These are phyloP conservation scores for Odontomyia ornata DNA, from an alignment of 2,888 invertebrate genomes.

Conservation along the genomic window DNA sequence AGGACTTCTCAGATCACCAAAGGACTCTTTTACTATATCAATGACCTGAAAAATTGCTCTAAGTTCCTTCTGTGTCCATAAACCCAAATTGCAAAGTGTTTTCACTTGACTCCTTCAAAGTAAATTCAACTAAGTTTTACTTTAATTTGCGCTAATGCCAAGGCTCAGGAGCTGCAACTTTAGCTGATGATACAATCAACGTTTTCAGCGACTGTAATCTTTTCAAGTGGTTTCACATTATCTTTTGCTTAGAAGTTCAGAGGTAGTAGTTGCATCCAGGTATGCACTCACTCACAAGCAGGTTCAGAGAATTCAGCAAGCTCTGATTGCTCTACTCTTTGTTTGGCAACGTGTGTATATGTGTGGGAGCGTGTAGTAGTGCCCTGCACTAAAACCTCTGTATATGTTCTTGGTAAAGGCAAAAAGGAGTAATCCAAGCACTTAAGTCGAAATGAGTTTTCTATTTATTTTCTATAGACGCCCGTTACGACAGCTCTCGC, in stretches of 20 bases:
- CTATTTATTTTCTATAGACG: constrained; percentile 35
- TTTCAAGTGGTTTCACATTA: constrained; percentile 38
- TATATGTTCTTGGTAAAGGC: constrained; percentile 31
- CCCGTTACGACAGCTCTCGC: neutral
- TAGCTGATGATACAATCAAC: constrained; percentile 32
- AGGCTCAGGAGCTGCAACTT: neutral
- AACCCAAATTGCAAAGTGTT: neutral
- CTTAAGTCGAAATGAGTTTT: constrained; percentile 44
- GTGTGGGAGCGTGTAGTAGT: neutral
- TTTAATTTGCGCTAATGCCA: constrained; percentile 1
- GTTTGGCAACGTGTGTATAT: neutral
- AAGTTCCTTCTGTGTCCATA: neutral
- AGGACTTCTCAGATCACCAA: no score
- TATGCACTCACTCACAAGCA: neutral
- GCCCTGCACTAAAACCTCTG: neutral
- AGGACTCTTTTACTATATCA: no score
- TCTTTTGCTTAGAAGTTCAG: constrained; percentile 29
- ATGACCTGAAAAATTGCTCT: no score
- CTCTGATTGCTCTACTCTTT: no score
- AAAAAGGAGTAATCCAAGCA: constrained; percentile 42
- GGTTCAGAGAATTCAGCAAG: neutral
- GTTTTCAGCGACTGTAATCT: constrained; percentile 35
- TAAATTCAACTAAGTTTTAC: neutral
- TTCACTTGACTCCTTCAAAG: neutral
- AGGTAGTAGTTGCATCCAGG: neutral